These are phyloP conservation scores for Drosophila imparisetae DNA, from an alignment of 2,888 invertebrate genomes.

Conservation along the genomic window DNA sequence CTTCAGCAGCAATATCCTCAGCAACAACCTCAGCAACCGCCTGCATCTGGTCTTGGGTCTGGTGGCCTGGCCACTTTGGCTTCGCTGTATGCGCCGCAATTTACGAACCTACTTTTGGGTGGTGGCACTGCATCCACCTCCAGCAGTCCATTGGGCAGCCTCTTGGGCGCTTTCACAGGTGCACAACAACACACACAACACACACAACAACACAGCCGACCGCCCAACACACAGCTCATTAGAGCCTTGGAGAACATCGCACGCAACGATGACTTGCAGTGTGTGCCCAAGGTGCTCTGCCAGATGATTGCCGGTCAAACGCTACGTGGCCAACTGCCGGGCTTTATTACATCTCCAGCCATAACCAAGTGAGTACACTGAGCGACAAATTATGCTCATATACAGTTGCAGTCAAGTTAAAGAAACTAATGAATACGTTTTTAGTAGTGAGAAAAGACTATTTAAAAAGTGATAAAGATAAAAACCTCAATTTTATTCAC, in stretches of 20 bases:
- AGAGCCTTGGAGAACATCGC: constrained; percentile 87
- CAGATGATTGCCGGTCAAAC: constrained; percentile 88
- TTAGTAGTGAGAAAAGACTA: not conserved
- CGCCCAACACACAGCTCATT: constrained; percentile 83
- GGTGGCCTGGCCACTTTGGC: constrained; percentile 78
- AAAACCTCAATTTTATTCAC: not conserved
- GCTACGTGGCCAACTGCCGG: constrained; percentile 83
- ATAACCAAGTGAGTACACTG: constrained; percentile 83
- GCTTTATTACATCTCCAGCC: constrained; percentile 83
- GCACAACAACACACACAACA: constrained; percentile 29
- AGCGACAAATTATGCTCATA: not conserved
- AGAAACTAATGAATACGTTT: not conserved
- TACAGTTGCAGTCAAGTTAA: not conserved
- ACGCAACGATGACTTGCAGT: constrained; percentile 91
- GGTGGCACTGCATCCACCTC: constrained; percentile 40
- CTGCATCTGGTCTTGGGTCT: constrained; percentile 17
- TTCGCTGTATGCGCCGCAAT: constrained; percentile 83
- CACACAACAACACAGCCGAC: constrained; percentile 55
- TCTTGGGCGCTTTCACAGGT: constrained; percentile 81
- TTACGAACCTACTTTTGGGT: constrained; percentile 81
- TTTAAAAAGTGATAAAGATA: not conserved
- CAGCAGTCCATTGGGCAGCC: constrained; percentile 78
- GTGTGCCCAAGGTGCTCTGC: constrained; percentile 92
- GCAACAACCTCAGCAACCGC: constrained; percentile 10
- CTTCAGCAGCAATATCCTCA: constrained; percentile 21